Base-by-base conservation (phyloP, 2,888 invertebrate species). In the Hartigia nigra region DNA sequence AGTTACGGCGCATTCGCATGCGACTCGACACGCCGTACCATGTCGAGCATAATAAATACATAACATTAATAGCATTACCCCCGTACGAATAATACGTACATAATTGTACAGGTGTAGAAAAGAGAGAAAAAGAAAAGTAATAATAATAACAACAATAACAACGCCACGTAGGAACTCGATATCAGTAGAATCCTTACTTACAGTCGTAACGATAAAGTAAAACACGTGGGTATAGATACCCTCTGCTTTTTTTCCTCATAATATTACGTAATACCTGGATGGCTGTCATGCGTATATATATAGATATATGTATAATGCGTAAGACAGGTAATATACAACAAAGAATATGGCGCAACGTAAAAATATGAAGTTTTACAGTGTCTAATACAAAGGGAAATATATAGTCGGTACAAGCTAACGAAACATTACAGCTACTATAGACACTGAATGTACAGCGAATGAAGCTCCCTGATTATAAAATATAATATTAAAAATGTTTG, bases 1-100 rank as follows among this genome's bases (percentile, higher is more conserved):
- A 87, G 84, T 86, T 86, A 79, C 84, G 81, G 82, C 80, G 82
- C 76, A 80, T 82, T 84, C 81, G 81, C 85, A 83, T 84, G 84
- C 83, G 70, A 80, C 72, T 34, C 72, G 34, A 37, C 76, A 70
- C 32, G 76, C 12, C 72, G 72, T 72, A 31, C 12, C 72, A 23
- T 31, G 23, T 72, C 14, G 34, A 34, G 31, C 12, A 14, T 72
- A 72, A 72, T 72, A 72, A 32, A 34, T 32, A 72, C 72, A 34
- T 72, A 72, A 72, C 72, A 34, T 72, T 72, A 72, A 72, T 34
- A 55, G 31, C 72, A 34, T 72, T 23, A 23, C 72, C 34, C 72
- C 12, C 72, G 72, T 55, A 55, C 55, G 23, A 55, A 55, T 55
- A 9, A 23, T 55, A 55, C 55, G 23, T 55, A 23, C 9, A 55